Base-by-base conservation (phyloP, 1,140 invertebrate species). In the Papilio helenus region DNA sequence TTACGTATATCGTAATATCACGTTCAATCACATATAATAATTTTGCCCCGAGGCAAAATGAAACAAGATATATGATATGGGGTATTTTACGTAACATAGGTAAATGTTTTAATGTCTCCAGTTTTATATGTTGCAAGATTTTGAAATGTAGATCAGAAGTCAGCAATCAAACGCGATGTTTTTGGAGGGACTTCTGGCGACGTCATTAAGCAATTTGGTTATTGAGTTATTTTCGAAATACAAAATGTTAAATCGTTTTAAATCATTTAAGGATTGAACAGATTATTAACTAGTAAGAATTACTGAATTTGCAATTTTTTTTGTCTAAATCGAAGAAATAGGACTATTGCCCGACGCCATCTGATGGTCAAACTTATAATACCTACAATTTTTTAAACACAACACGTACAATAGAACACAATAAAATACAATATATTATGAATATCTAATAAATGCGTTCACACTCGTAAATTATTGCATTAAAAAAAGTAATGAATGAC, bases 391-490 rank as follows among this genome's bases (percentile, higher is more conserved):
- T 55, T 55, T 55, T 55, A 55, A 55, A n/a, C 18, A 55, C 14
- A 65, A 34, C 12, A 26, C 1, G 23, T 0, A 65, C 61, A 68
- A 68, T 68, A 29, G 14, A 29, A 12, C 0, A 29, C n/a, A n/a
- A n/a, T n/a, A n/a, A n/a, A n/a, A n/a, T n/a, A n/a, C n/a, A n/a
- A n/a, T n/a, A 3, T 68, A 14, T n/a, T 9, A 58, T 65, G 61
- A 34, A 8, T 68, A 20, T 7, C 26, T 68, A 68, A 68, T 0
- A 26, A 68, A 68, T 68, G 14, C 14, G 18, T 29, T 34, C 61
- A 29, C 61, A 34, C 26, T 68, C 44, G 23, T 51, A 51, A 46
- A 49, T 26, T 74, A 42, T 74, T 74, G 61, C 20, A 49, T 74
- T 46, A 20, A 74, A 74, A 49, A 46, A 29, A 74, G 49, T 49